Evolutionary conservation across 2,113 vertebrate species (phyloP).

Genomic region (Macaca nemestrina): DNA sequence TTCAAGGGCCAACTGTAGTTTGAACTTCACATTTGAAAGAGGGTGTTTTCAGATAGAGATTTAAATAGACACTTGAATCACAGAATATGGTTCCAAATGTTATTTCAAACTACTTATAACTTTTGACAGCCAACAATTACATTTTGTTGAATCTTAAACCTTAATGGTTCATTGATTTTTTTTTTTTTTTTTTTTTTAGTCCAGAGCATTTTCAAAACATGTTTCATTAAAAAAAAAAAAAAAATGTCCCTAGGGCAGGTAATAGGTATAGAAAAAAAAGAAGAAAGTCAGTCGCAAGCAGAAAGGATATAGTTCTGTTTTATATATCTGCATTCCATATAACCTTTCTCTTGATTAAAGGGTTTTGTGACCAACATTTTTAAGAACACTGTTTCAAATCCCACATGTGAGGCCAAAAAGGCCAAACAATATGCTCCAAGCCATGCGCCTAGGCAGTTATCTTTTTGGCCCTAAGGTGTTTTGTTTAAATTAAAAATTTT

Average conservation of each 20-base stretch:
- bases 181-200: neutral
- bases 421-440: neutral
- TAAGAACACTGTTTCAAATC: neutral
- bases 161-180: neutral
- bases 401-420: neutral
- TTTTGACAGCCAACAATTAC: neutral
- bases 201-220: neutral
- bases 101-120: neutral
- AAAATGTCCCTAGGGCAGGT: neutral
- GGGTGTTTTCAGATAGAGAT: neutral
- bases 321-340: neutral
- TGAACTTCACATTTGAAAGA: neutral
- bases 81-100: neutral
- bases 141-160: neutral
- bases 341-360: neutral
- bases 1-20: neutral
- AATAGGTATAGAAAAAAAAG: neutral
- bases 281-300: neutral
- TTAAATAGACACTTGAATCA: neutral
- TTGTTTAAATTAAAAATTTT: neutral
- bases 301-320: neutral
- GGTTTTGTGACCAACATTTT: neutral
- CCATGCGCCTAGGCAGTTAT: neutral
- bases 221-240: neutral
- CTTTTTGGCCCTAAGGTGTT: neutral